Conservation (phyloP, 23 tunicate species). For the Oikopleura dioica region DNA sequence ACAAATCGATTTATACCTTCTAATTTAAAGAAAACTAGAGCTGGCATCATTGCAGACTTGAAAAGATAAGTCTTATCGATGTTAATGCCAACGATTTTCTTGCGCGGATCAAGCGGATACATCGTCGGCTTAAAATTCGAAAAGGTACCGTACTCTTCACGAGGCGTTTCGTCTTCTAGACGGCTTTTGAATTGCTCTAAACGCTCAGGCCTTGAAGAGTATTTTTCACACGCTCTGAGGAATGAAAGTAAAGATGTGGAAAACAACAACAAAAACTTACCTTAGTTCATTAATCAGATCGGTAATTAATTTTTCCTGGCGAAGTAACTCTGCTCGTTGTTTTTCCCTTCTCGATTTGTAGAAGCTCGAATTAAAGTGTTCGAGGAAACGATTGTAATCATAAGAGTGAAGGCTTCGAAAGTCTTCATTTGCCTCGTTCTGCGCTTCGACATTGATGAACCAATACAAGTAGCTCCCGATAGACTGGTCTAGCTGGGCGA, state of each 20-base stretch:
- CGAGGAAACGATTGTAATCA: neutral
- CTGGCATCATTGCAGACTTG: constrained; percentile 95
- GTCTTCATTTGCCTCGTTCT: neutral
- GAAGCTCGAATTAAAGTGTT: neutral
- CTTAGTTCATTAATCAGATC: neutral
- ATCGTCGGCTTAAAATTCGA: neutral
- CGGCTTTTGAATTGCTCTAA: neutral
- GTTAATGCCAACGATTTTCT: constrained; percentile 2
- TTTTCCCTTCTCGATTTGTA: neutral
- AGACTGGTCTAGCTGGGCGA: neutral
- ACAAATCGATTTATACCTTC: too few relatives aligned
- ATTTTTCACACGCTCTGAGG: neutral
- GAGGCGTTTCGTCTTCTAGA: neutral
- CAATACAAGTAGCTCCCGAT: neutral
- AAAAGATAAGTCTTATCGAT: constrained; percentile 19
- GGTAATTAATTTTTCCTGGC: neutral
- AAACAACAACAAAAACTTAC: too few relatives aligned
- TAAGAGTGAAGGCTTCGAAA: neutral
- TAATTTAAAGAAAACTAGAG: constrained; percentile 37
- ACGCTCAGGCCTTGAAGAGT: constrained; percentile 4
- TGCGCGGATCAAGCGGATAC: neutral
- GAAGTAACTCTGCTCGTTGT: neutral
- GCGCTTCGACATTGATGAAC: neutral
- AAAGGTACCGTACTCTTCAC: neutral
- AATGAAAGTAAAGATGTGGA: too few relatives aligned